Evolutionary conservation across 2,888 invertebrate species (phyloP), one percentile per base, ranked within the genome.

Genomic region (Tiliacea citrago): DNA sequence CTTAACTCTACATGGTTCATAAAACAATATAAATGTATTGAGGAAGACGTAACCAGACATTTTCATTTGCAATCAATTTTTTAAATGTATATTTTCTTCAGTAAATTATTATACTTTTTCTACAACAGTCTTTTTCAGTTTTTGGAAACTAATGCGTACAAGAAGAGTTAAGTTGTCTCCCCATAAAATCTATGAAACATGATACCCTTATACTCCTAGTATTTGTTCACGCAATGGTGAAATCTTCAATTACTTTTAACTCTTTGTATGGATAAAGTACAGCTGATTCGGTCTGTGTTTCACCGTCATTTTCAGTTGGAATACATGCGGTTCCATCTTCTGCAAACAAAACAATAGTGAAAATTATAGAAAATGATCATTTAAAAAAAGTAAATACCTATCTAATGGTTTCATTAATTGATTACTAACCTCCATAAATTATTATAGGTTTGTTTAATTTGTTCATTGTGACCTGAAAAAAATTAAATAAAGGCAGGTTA

Each of bases 361-460:
- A 73, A 24, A 47, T 35, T 62, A 12, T 24, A 60, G n/a, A 47
- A 63, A 29, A 21, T 9, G 9, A 16, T 39, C 6, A 21, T 39
- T 21, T 5, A 6, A 29, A 29, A 29, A 45, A 29, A 13, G 2
- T 21, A 16, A 65, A 49, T 18, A 29, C 8, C 10, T 0, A 29
- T 10, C 10, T 0, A 16, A 42, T 13, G 2, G 2, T 35, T 49
- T n/a, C 7, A 24, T 24, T 49, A n/a, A 35, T 29, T 13, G 3
- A 35, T 39, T 29, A 39, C 93, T 93, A 85, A 95, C 95, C 94
- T 89, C 93, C 93, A 91, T 94, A 96, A 18, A 96, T 89, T 35
- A 96, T 92, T 74, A 95, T 93, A 63, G 93, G 91, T 90, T 95
- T 96, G 86, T 93, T 95, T 73, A 96, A 83, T 86, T 96, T 96